phyloP scores from a whole-genome alignment of 2,113 vertebrate genomes.

The Limnothrissa miodon region DNA sequence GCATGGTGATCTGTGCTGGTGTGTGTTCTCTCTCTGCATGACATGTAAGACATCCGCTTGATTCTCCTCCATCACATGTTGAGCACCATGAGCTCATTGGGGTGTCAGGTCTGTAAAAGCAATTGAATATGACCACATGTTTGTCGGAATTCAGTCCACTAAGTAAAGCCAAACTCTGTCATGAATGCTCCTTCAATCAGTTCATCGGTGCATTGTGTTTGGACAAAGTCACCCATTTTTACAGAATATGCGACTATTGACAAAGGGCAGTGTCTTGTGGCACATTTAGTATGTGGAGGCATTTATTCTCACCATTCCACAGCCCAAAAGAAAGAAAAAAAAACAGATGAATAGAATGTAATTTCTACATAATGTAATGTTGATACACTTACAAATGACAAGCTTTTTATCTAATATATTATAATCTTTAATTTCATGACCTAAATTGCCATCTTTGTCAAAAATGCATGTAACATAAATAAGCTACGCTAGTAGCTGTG shows the following conservation, averaged over 20 bases:
- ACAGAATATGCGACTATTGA: neutral
- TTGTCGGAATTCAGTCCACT: slow-evolving; percentile 1
- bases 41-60: slow-evolving; percentile 11
- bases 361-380: too few relatives aligned
- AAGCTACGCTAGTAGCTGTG: neutral
- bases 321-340: neutral
- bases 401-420: too few relatives aligned
- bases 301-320: neutral
- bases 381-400: too few relatives aligned
- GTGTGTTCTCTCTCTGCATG: neutral
- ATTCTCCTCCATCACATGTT: slow-evolving; percentile 2
- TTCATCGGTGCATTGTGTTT: neutral
- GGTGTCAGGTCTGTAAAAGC: slow-evolving; percentile 7
- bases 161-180: neutral
- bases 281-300: neutral
- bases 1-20: neutral
- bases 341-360: neutral
- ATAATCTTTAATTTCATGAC: neutral
- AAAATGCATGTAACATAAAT: neutral
- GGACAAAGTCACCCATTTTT: neutral
- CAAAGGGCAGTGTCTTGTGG: neutral
- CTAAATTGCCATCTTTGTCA: neutral
- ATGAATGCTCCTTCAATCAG: neutral
- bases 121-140: slow-evolving; percentile 13
- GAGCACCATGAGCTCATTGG: slow-evolving; percentile 2